Evolutionary conservation across 2,888 invertebrate genomes (phyloP).

Genomic region (Coenonympha arcania): DNA sequence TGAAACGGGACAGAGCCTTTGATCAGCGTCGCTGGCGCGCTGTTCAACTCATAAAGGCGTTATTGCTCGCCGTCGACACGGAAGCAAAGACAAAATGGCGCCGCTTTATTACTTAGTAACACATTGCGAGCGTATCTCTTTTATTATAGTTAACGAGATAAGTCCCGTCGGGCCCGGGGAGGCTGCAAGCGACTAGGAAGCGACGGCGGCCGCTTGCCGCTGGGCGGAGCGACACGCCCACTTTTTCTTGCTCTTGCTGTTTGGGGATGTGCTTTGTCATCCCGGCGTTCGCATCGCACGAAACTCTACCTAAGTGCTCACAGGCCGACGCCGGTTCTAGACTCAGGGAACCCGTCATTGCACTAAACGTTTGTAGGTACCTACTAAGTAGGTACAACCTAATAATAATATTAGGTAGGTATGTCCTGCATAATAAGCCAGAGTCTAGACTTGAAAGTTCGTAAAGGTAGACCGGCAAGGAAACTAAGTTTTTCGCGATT

Average conservation of each 20-base stretch:
- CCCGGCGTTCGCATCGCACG: constrained; percentile 14
- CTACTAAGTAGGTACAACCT: no score
- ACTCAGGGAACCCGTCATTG: no score
- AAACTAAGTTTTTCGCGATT: no score
- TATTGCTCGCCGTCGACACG: constrained; percentile 56
- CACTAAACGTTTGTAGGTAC: no score
- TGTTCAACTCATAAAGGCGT: constrained; percentile 64
- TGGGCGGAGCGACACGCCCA: constrained; percentile 72
- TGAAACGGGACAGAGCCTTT: constrained; percentile 60
- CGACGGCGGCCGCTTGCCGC: constrained; percentile 35
- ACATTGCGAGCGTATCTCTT: constrained; percentile 68
- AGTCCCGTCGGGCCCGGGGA: constrained; percentile 47
- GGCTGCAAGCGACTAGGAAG: constrained; percentile 59
- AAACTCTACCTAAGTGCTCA: not conserved
- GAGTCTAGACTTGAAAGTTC: no score
- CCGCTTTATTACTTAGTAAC: constrained; percentile 73
- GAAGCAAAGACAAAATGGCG: constrained; percentile 71
- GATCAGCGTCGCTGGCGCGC: constrained; percentile 61
- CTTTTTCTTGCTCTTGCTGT: constrained; percentile 55
- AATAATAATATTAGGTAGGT: no score
- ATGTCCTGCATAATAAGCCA: no score
- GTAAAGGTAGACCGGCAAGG: no score
- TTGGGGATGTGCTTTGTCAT: constrained; percentile 40
- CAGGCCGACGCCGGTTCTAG: no score
- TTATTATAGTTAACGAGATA: constrained; percentile 69